Base-by-base conservation (phyloP, 2,797 vertebrate species). In the Vultur gryphus region DNA sequence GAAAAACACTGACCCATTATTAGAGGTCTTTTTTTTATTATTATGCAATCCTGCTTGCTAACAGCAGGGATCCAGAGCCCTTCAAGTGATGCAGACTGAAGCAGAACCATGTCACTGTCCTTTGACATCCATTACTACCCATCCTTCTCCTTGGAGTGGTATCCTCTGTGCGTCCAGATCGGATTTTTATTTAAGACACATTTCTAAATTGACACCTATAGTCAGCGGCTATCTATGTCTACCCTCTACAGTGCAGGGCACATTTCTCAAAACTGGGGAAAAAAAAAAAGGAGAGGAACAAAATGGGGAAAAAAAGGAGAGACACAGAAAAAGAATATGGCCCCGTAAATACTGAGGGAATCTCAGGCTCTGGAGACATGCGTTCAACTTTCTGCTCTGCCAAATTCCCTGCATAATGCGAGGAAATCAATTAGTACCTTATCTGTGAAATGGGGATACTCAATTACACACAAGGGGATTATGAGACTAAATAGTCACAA, bases 371-470 rank as follows among this genome's bases (percentile, higher is more conserved):
- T 89, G 70, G 95, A 96, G 96, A 94, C 76, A 33, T 26, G 33
- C 0, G 1, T 95, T 97, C 93, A 90, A 62, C 65, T 87, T 93
- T 95, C 95, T 93, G 90, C 82, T 97, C 94, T 95, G 94, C 93
- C 94, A 96, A 95, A 97, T 93, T 95, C 93, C 94, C 89, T 81
- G 90, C 92, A 75, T 97, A 96, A 97, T 90, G 88, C 1, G 10
- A 96, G 75, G 69, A 96, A 97, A 97, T 97, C 95, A 97, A 94
- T 94, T 96, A 96, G 96, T 94, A 89, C 65, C 79, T 97, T 94
- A 96, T 95, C 93, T 97, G 94, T 94, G 95, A 94, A 97, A 97
- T 91, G 94, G 92, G 92, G 93, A 96, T 95, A 96, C 91, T 94
- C 90, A 90, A 89, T 96, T 94, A 91, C 82, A 93, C 92, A 95